Base-by-base conservation (phyloP, 2,797 vertebrate genomes). In the Eurystomus glaucurus region DNA sequence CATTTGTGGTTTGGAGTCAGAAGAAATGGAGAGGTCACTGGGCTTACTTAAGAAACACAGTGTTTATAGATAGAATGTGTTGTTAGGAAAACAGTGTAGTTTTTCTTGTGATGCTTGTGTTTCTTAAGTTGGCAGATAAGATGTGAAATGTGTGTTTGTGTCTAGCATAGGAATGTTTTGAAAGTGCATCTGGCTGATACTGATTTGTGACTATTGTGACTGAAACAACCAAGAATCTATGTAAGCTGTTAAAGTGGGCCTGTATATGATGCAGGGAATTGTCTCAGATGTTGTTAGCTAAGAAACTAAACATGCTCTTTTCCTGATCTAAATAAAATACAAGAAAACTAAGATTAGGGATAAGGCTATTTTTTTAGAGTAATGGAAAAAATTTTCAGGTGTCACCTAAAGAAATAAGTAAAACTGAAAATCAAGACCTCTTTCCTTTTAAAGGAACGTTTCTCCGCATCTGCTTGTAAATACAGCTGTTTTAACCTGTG, bases 391-490 rank as follows among this genome's bases (percentile, higher is more conserved):
- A 9, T 13, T 46, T 14, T 37, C 9, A 26, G 62, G 21, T 5
- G 25, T 79, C 17, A 11, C 31, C 11, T 45, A 16, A 65, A 83
- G 51, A 86, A 78, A 46, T 60, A 35, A 77, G 18, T 17, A 81
- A 60, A 91, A 39, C 21, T 72, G 54, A 61, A 85, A 91, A 58
- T 69, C 22, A 37, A 61, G 39, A 74, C 25, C 9, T 88, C 13
- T 20, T 76, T 92, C 17, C 28, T 26, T 85, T 88, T 57, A 50
- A 51, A 71, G 12, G 26, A 62, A 45, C 22, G 12, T 2, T 50
- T 84, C 23, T 65, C 0, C 0, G 25, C 6, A n/a, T 60, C 35
- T 81, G 35, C 41, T 58, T 37, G 0, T 33, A 43, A 54, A 18
- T 57, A n/a, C 35, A 81, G 62, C 31, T 65, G 8, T 87, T 87